Evolutionary conservation across 1,140 invertebrate genomes (phyloP).

Genomic region (Zaprionus inermis): DNA sequence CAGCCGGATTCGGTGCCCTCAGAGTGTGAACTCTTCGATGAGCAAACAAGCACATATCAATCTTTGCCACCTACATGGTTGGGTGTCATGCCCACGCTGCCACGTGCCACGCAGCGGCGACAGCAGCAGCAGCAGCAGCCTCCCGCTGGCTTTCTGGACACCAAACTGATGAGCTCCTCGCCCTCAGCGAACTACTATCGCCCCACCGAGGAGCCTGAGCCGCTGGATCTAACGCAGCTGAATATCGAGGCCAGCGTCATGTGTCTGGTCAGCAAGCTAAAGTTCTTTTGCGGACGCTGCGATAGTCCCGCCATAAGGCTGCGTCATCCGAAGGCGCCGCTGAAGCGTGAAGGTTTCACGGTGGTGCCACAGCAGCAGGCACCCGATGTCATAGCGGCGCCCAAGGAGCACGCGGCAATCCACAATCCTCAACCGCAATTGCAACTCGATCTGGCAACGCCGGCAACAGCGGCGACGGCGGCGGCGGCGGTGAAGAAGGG

Average conservation of each 20-base stretch:
- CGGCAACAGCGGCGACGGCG: constrained; percentile 39
- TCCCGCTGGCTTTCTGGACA: constrained; percentile 87
- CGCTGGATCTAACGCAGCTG: constrained; percentile 93
- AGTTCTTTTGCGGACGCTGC: constrained; percentile 90
- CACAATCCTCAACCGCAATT: constrained; percentile 35
- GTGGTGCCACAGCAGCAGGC: constrained; percentile 66
- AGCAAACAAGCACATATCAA: constrained; percentile 73
- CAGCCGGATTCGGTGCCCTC: neutral
- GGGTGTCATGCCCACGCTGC: neutral
- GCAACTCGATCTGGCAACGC: constrained; percentile 82
- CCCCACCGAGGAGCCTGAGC: constrained; percentile 93
- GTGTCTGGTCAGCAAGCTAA: constrained; percentile 92
- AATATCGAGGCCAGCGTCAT: constrained; percentile 96
- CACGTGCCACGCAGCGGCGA: neutral
- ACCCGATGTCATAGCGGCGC: constrained; percentile 62
- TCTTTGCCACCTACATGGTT: constrained; percentile 64
- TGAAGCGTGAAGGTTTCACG: constrained; percentile 79
- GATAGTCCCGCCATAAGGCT: constrained; percentile 89
- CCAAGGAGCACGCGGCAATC: constrained; percentile 18
- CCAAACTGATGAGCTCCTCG: constrained; percentile 89
- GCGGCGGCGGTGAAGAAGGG: constrained; percentile 83
- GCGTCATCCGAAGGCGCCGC: constrained; percentile 84
- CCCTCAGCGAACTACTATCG: constrained; percentile 93
- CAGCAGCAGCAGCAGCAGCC: constrained; percentile 31
- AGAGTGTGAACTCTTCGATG: no score